Evolutionary conservation across 2,888 invertebrate genomes (phyloP).

Genomic region (Lasioglossum oenotherae): DNA sequence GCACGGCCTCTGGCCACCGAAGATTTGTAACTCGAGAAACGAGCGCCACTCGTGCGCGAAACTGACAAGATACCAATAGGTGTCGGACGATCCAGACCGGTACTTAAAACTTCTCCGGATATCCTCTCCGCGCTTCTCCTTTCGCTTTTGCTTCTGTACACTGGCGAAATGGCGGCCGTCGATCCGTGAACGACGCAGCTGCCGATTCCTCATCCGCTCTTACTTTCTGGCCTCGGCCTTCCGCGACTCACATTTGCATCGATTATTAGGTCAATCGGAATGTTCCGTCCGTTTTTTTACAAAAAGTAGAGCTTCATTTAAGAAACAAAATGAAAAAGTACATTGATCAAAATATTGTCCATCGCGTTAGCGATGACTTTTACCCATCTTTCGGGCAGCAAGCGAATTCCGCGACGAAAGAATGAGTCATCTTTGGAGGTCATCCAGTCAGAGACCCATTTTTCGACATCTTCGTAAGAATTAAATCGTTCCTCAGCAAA

Average conservation of each 20-base stretch:
- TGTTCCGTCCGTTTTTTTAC: too few species aligned
- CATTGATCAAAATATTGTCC: too few species aligned
- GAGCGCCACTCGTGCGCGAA: constrained; percentile 63
- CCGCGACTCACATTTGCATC: background rate
- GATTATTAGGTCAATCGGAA: background rate
- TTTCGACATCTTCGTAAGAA: too few species aligned
- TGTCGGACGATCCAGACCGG: constrained; percentile 56
- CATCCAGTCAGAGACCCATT: too few species aligned
- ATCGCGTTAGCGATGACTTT: too few species aligned
- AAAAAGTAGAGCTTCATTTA: too few species aligned
- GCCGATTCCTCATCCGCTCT: constrained; percentile 11
- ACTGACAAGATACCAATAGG: constrained; percentile 57
- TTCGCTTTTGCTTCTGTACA: constrained; percentile 24
- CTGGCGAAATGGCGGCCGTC: constrained; percentile 8
- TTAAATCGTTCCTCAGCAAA: too few species aligned
- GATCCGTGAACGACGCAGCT: constrained; percentile 47
- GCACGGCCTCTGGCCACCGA: constrained; percentile 61
- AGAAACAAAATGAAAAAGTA: too few species aligned
- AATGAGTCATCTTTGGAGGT: too few species aligned
- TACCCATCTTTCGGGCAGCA: too few species aligned
- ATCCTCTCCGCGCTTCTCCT: constrained; percentile 40
- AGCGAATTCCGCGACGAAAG: too few species aligned
- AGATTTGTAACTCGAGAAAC: constrained; percentile 73
- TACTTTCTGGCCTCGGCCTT: background rate
- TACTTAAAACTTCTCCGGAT: constrained; percentile 48